Conservation (phyloP, 2,113 vertebrate species). For the Mungos mungo region DNA sequence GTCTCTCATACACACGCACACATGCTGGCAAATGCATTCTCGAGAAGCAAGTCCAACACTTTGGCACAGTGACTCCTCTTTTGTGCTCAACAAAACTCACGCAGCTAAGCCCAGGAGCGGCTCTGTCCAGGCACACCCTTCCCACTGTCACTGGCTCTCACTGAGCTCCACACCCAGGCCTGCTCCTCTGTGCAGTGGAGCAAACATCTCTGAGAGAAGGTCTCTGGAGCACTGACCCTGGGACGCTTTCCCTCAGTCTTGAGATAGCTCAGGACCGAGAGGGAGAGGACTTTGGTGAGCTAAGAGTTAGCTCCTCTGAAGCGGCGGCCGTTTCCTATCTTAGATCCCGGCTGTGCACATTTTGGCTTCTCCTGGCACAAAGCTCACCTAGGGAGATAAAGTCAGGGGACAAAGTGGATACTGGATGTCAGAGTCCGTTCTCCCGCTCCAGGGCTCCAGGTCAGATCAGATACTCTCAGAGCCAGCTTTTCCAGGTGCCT, state of each 20-base stretch:
- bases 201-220: background rate
- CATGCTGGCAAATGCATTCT: background rate
- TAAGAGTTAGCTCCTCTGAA: background rate
- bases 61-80: background rate
- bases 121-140: rapidly evolving
- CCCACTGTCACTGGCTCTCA: rapidly evolving
- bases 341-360: background rate
- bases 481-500: background rate
- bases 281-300: background rate
- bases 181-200: background rate
- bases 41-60: background rate
- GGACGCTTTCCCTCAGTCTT: background rate
- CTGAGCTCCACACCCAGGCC: rapidly evolving
- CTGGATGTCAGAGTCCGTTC: background rate
- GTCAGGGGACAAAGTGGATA: background rate
- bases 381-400: background rate
- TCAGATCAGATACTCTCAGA: background rate
- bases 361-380: background rate
- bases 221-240: rapidly evolving
- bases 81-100: constrained; percentile 36
- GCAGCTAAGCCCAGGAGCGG: background rate
- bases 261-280: background rate
- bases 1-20: no score
- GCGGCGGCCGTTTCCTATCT: background rate
- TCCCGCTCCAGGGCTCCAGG: rapidly evolving